Evolutionary conservation across 2,888 invertebrate genomes (phyloP).

Genomic region (Synanthedon vespiformis): DNA sequence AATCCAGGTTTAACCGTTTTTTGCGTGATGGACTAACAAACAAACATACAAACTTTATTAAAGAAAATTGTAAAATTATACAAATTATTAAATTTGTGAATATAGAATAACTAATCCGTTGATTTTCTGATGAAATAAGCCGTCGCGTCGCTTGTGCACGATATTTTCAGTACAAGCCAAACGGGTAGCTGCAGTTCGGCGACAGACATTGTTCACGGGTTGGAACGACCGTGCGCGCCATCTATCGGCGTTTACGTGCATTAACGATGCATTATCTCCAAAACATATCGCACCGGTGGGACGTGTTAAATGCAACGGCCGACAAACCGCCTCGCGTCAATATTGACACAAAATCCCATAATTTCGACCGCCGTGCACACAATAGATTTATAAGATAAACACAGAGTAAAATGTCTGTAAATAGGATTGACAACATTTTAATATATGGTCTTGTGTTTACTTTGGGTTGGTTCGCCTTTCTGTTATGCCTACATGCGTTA

Average conservation of each 20-base stretch:
- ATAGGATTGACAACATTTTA: conserved; percentile 70
- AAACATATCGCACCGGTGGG: conserved; percentile 31
- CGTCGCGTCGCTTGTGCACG: too few species aligned
- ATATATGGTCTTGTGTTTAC: conserved; percentile 64
- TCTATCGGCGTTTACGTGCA: conserved; percentile 22
- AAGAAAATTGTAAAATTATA: too few species aligned
- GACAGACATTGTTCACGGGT: not conserved
- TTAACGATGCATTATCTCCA: conserved; percentile 20
- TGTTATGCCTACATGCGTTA: conserved; percentile 69
- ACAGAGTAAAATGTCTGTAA: conserved; percentile 68
- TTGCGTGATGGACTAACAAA: too few species aligned
- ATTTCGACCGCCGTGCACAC: conserved; percentile 66
- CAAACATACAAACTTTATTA: too few species aligned
- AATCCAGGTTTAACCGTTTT: too few species aligned
- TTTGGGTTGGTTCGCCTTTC: conserved; percentile 54
- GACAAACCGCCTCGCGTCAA: conserved; percentile 55
- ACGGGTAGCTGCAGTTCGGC: not conserved
- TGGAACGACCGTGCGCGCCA: conserved; percentile 30
- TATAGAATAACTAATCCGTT: too few species aligned
- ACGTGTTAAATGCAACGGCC: conserved; percentile 64
- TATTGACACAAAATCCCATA: conserved; percentile 67
- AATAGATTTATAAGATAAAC: conserved; percentile 70
- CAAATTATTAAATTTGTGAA: too few species aligned
- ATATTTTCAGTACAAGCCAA: too few species aligned
- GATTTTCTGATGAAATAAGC: too few species aligned